Percentiles rank a stretch among this genome's conserved stretches.
Conservation (phyloP, 2,797 vertebrate species). For the Bovichtus variegatus region DNA sequence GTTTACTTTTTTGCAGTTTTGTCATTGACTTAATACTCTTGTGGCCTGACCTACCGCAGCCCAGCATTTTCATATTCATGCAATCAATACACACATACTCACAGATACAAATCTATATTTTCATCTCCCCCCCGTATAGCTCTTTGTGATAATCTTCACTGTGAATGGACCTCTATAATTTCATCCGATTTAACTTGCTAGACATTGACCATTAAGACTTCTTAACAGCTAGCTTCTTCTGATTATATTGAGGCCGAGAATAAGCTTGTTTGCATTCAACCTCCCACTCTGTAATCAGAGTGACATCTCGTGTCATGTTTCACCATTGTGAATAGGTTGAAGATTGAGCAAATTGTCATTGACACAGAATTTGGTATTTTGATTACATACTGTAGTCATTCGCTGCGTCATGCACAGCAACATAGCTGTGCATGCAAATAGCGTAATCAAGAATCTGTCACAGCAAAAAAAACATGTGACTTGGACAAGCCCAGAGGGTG, state of each 20-base stretch:
- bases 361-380: slow-evolving; percentile 20
- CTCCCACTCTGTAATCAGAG: slow-evolving; percentile 35
- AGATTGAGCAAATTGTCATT: slow-evolving; percentile 38
- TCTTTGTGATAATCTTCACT: slow-evolving; percentile 3
- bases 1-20: slow-evolving; percentile 38
- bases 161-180: slow-evolving; percentile 21
- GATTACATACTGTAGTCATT: slow-evolving; percentile 8
- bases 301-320: slow-evolving; percentile 21
- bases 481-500: slow-evolving; percentile 38
- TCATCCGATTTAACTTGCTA: slow-evolving; percentile 23
- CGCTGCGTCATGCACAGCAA: background rate
- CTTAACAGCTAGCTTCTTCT: slow-evolving; percentile 25
- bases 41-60: slow-evolving; percentile 9
- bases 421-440: slow-evolving; percentile 27
- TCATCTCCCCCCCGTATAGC: background rate
- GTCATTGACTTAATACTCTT: slow-evolving; percentile 20
- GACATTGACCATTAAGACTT: slow-evolving; percentile 24
- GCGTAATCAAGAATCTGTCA: slow-evolving; percentile 47
- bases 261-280: slow-evolving; percentile 28
- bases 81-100: slow-evolving; percentile 7
- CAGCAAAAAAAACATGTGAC: slow-evolving; percentile 13
- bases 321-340: slow-evolving; percentile 21
- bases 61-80: background rate
- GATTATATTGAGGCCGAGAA: slow-evolving; percentile 17
- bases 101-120: slow-evolving; percentile 16